Evolutionary conservation across 2,113 vertebrate species (phyloP), one percentile per base, ranked within the genome.

Genomic region (Calonectris borealis): DNA sequence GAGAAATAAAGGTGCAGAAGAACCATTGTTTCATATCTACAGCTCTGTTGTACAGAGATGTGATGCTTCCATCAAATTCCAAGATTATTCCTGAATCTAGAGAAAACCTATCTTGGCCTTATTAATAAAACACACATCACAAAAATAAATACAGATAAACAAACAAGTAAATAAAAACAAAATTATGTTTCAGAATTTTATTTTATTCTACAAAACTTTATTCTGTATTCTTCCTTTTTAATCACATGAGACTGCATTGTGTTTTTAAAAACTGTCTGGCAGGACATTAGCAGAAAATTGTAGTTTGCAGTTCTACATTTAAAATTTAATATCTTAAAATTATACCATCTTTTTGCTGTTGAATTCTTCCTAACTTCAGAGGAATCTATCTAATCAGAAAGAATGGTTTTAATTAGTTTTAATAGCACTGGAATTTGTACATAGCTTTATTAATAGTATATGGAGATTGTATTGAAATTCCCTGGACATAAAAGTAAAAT

Each of bases 351-450:
- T 81, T 82, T 68, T 82, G 29, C 25, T 79, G 36, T 44, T 72
- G 36, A 84, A 68, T 52, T 8, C 4, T 93, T 79, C 36, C 40
- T 83, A 69, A 60, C 27, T 93, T 88, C 70, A 85, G 87, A 91
- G 40, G 49, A 91, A 85, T 58, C 27, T 3, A 49, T 65, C 57
- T 94, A 86, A 85, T 70, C 21, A 91, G 64, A 88, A 94, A 64
- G 52, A 88, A 94, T 88, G 54, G 10, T 49, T 96, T 93, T 94
- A 83, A 84, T 96, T 90, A 80, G 54, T 58, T 97, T 78, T 83
- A 81, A 34, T 69, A 87, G 31, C 17, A 20, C 38, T 44, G 27
- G 31, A 94, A 82, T 95, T 68, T 87, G 38, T 69, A n/a, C 18
- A 38, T 32, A 17, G 8, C 24, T 49, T 88, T 54, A 27, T 17